Conservation (phyloP, 2,888 invertebrate genomes). For the Spodoptera littoralis region DNA sequence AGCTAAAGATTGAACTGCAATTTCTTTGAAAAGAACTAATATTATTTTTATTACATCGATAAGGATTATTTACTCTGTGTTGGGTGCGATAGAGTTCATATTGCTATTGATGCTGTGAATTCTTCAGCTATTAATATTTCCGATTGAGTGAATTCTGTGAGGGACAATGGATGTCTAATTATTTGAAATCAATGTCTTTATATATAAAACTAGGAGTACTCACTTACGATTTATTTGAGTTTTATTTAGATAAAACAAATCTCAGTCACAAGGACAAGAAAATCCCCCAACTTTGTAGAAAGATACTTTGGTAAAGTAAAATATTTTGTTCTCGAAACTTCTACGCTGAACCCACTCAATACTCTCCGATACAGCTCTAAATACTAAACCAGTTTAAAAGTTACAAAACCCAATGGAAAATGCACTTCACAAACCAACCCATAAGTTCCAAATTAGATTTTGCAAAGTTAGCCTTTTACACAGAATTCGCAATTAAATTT, state of each 20-base stretch:
- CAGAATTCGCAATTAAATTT: conserved; percentile 45
- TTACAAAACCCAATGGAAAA: conserved; percentile 47
- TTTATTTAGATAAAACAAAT: conserved; percentile 9
- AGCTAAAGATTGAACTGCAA: not conserved
- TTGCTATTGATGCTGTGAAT: too few species aligned
- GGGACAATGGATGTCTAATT: too few species aligned
- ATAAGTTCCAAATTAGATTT: conserved; percentile 56
- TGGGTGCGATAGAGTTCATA: too few species aligned
- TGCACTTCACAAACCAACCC: conserved; percentile 52
- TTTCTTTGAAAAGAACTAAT: not conserved
- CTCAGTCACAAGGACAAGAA: conserved; percentile 8
- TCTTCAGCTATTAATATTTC: too few species aligned
- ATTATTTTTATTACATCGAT: too few species aligned
- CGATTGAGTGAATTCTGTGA: too few species aligned
- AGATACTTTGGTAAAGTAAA: conserved; percentile 12
- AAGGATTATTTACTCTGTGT: too few species aligned
- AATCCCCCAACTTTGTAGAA: conserved; percentile 13
- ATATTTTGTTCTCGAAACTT: conserved; percentile 21
- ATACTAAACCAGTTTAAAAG: conserved; percentile 48
- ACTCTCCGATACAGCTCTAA: conserved; percentile 22
- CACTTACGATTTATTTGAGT: not conserved
- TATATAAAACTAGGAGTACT: not conserved
- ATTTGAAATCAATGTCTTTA: not conserved
- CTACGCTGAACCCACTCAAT: conserved; percentile 30
- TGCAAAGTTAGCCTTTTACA: conserved; percentile 39